A percentile compares a stretch with the other conserved stretches of the same genome.
phyloP scores from a whole-genome alignment of 2,888 invertebrate species.

The Eupithecia centaureata region DNA sequence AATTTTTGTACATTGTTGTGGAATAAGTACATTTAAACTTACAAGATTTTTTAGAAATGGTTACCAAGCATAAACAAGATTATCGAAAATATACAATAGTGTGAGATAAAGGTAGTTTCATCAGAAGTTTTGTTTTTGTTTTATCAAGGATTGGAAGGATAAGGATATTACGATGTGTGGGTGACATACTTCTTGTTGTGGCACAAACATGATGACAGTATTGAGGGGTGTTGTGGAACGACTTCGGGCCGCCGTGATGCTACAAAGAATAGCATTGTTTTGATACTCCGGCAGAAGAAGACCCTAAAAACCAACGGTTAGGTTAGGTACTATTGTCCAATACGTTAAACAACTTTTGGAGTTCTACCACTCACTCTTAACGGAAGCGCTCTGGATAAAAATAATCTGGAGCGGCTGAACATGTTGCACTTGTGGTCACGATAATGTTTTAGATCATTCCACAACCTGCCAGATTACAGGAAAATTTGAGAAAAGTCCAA shows the following conservation, averaged over 20 bases:
- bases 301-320: constrained; percentile 64
- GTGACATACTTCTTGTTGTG: constrained; percentile 95
- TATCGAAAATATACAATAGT: neutral
- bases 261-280: constrained; percentile 65
- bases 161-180: too few species aligned
- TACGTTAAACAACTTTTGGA: constrained; percentile 13
- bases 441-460: constrained; percentile 51
- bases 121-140: too few species aligned
- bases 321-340: constrained; percentile 47
- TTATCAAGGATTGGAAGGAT: too few species aligned
- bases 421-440: constrained; percentile 55
- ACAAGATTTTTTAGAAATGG: neutral
- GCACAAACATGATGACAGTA: constrained; percentile 98
- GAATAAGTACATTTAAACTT: neutral
- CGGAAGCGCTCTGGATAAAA: constrained; percentile 65
- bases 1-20: neutral
- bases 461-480: constrained; percentile 15
- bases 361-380: constrained; percentile 43
- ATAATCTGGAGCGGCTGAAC: constrained; percentile 75
- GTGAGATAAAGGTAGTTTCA: too few species aligned
- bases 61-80: neutral
- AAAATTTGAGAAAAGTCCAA: neutral
- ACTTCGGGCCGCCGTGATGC: constrained; percentile 65
- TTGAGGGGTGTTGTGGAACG: constrained; percentile 91
- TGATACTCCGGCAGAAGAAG: constrained; percentile 67